Evolutionary conservation across 2,113 vertebrate species (phyloP).

Genomic region (Antigone vipio): DNA sequence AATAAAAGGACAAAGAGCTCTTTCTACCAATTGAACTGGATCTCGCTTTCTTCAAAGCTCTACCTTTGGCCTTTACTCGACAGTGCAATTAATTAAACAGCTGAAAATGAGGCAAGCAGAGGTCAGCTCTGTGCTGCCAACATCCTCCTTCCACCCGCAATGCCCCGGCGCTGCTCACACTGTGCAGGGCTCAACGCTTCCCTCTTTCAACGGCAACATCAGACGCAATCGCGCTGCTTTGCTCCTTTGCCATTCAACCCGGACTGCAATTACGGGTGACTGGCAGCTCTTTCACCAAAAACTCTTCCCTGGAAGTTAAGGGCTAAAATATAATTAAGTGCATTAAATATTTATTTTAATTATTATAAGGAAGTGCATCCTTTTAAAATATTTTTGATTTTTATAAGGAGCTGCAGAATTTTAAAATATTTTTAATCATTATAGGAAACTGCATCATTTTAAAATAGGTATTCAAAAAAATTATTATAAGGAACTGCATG

Average conservation of each 20-base stretch:
- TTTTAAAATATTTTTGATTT: too few species aligned
- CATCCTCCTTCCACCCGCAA: neutral
- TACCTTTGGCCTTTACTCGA: conserved; percentile 23
- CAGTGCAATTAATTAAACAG: conserved; percentile 1
- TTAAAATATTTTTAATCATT: neutral
- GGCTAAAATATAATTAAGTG: neutral
- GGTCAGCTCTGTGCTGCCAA: neutral
- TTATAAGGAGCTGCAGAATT: neutral
- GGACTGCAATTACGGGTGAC: neutral
- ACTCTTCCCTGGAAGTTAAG: neutral
- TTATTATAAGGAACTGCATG: neutral
- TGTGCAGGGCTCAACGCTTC: neutral
- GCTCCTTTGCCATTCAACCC: neutral
- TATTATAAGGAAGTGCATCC: neutral
- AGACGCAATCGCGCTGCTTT: rapidly evolving
- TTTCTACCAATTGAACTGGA: conserved; percentile 21
- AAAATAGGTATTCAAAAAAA: neutral
- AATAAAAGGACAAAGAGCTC: conserved; percentile 56
- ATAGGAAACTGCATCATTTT: neutral
- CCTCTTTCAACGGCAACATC: neutral
- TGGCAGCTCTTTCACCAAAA: neutral
- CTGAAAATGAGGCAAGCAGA: neutral
- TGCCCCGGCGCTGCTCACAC: neutral
- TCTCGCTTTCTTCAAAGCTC: neutral
- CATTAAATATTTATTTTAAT: neutral